phyloP scores from a whole-genome alignment of 2,797 vertebrate genomes.

The Acanthis flammea region DNA sequence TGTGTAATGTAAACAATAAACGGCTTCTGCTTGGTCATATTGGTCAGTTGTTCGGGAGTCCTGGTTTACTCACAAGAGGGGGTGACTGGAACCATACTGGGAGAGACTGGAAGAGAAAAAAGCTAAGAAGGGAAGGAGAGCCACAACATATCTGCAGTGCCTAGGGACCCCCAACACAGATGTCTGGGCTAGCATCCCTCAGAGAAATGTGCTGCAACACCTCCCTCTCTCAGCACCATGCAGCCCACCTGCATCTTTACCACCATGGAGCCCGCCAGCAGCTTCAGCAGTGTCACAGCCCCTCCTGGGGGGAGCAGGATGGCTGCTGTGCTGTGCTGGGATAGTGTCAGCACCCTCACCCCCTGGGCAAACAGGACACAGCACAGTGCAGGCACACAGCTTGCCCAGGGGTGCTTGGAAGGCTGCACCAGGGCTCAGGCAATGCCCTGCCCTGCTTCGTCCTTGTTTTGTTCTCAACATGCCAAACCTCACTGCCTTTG shows the following conservation, averaged over 20 bases:
- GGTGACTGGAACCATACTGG: too few species aligned
- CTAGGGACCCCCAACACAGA: not conserved
- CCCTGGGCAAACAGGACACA: not conserved
- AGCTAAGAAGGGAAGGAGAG: not conserved
- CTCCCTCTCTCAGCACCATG: not conserved
- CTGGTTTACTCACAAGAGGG: too few species aligned
- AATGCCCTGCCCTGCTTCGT: not conserved
- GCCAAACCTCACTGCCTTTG: not conserved
- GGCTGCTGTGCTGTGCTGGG: not conserved
- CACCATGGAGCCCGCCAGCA: not conserved
- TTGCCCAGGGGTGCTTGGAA: not conserved
- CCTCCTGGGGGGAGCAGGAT: fast-evolving
- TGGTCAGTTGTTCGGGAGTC: too few species aligned
- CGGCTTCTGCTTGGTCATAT: too few species aligned
- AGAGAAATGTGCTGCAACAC: not conserved
- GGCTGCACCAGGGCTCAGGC: not conserved
- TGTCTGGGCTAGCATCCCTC: not conserved
- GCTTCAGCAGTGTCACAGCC: not conserved
- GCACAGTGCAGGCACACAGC: not conserved
- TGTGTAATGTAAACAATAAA: too few species aligned
- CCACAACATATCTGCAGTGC: not conserved
- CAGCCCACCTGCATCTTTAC: not conserved
- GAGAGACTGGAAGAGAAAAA: not conserved
- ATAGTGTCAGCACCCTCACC: not conserved
- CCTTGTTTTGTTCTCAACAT: not conserved